Evolutionary conservation across 2,113 vertebrate species (phyloP).

Genomic region (Recurvirostra avosetta): DNA sequence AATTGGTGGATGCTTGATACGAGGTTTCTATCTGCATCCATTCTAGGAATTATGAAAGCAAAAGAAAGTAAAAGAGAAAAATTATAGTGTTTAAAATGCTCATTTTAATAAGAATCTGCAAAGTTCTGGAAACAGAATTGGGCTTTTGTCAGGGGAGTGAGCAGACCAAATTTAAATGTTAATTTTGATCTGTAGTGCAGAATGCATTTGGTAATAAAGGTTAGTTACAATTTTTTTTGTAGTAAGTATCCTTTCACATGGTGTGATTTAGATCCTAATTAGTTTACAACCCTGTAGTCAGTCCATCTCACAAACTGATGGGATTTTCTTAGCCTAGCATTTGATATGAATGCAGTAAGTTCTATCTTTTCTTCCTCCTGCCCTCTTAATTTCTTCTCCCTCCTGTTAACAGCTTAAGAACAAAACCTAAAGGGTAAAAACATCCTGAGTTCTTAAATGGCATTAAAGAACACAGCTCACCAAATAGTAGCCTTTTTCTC

Average conservation of each 20-base stretch:
- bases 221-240: background rate
- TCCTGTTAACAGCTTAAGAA: background rate
- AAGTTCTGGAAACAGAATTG: background rate
- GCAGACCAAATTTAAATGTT: background rate
- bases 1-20: background rate
- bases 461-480: constrained; percentile 12
- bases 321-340: background rate
- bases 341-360: background rate
- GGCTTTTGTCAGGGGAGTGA: background rate
- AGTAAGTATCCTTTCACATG: background rate
- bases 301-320: constrained; percentile 11
- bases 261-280: constrained; percentile 36
- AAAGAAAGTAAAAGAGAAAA: background rate
- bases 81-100: background rate
- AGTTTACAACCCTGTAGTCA: constrained; percentile 23
- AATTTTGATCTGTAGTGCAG: constrained; percentile 8
- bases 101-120: background rate
- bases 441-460: background rate
- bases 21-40: background rate
- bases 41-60: background rate
- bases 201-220: background rate
- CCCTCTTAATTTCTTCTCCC: background rate
- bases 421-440: background rate
- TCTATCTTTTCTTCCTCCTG: background rate
- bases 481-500: background rate